phyloP scores from a whole-genome alignment of 2,113 vertebrate species.

The Pristiophorus japonicus region DNA sequence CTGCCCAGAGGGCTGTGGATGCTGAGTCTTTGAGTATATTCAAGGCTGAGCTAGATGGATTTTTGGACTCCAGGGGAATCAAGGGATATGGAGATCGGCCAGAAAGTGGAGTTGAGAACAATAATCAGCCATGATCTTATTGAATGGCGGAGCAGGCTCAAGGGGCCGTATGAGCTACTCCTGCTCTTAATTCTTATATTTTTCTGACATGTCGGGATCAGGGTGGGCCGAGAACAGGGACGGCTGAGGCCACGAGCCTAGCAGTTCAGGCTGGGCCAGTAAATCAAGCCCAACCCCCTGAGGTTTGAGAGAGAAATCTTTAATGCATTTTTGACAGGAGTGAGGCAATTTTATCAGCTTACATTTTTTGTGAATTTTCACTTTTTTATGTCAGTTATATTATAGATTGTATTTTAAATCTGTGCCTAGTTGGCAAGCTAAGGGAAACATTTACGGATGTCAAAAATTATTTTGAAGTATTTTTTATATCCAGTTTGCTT shows the following conservation, averaged over 20 bases:
- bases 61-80: too few species aligned
- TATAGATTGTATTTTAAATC: background rate
- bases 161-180: too few species aligned
- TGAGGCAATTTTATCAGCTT: background rate
- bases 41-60: too few species aligned
- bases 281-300: background rate
- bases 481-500: background rate
- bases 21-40: too few species aligned
- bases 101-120: too few species aligned
- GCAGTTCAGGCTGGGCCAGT: background rate
- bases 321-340: background rate
- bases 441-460: background rate
- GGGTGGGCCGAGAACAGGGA: background rate
- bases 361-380: background rate
- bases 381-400: background rate
- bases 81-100: too few species aligned
- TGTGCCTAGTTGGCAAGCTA: background rate
- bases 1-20: too few species aligned
- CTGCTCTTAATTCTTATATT: too few species aligned
- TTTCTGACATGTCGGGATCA: background rate
- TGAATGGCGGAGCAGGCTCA: too few species aligned
- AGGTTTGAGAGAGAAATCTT: background rate
- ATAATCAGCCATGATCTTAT: too few species aligned
- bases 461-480: background rate
- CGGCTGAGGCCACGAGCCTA: background rate